phyloP scores from a whole-genome alignment of 2,888 invertebrate genomes.

The Meiosimyza platycephala region DNA sequence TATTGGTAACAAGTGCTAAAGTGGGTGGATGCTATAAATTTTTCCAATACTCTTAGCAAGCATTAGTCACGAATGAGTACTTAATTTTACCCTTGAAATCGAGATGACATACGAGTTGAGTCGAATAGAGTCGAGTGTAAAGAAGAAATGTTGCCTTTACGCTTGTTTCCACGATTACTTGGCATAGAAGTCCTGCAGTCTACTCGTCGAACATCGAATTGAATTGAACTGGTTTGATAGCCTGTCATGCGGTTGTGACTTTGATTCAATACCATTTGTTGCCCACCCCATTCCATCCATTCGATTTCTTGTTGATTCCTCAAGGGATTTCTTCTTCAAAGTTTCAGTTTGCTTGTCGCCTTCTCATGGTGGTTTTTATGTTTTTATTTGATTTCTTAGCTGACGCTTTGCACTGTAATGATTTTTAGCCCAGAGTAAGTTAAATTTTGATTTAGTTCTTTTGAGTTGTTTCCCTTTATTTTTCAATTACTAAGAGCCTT shows the following conservation, averaged over 20 bases:
- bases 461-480: constrained; percentile 19
- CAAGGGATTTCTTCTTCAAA: constrained; percentile 19
- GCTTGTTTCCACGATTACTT: neutral
- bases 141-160: constrained; percentile 33
- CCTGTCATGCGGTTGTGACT: constrained; percentile 26
- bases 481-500: constrained; percentile 46
- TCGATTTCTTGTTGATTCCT: constrained; percentile 29
- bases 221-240: constrained; percentile 13
- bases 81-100: constrained; percentile 60
- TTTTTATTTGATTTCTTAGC: constrained; percentile 30
- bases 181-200: neutral
- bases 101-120: constrained; percentile 34
- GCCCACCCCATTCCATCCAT: neutral
- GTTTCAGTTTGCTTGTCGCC: neutral
- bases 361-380: constrained; percentile 15
- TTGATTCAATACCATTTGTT: constrained; percentile 2
- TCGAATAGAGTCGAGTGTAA: constrained; percentile 33
- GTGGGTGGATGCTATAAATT: constrained; percentile 24
- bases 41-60: constrained; percentile 36
- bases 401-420: neutral
- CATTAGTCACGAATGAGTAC: constrained; percentile 64
- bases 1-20: constrained; percentile 44
- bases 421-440: constrained; percentile 18
- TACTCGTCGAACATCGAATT: neutral
- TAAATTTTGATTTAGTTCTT: constrained; percentile 2